phyloP scores from a whole-genome alignment of 2,797 vertebrate genomes.

The Amblyraja radiata region DNA sequence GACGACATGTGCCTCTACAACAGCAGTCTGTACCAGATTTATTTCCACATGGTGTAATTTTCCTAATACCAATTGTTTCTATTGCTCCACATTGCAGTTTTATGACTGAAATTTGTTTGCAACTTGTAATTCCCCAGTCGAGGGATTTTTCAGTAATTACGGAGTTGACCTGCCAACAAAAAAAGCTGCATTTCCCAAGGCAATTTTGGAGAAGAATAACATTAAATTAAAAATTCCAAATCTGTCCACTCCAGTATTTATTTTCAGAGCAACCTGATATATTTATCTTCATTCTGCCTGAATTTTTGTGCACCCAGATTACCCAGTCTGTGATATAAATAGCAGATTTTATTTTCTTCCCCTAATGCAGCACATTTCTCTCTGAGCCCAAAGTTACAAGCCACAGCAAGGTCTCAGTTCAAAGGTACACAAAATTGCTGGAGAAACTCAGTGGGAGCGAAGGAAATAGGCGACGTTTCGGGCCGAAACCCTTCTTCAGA shows the following conservation, averaged over 20 bases:
- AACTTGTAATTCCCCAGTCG: background rate
- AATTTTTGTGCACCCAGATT: background rate
- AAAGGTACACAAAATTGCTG: too few species aligned
- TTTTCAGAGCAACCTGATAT: background rate
- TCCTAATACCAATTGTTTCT: background rate
- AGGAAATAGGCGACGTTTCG: too few species aligned
- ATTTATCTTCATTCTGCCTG: background rate
- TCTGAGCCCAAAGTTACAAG: background rate
- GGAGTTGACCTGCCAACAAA: background rate
- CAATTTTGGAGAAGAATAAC: constrained; percentile 1
- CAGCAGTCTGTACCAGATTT: background rate
- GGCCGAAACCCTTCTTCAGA: too few species aligned
- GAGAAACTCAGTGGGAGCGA: too few species aligned
- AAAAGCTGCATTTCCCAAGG: background rate
- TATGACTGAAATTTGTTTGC: background rate
- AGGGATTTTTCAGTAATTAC: background rate
- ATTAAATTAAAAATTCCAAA: background rate
- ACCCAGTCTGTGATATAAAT: background rate
- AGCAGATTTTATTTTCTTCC: background rate
- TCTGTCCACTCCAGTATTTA: background rate
- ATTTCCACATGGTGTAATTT: background rate
- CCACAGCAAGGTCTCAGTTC: too few species aligned
- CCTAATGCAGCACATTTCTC: background rate
- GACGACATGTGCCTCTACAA: background rate
- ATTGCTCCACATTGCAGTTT: background rate